Conservation (phyloP, 2,797 vertebrate species). For the Phrynocephalus forsythii region DNA sequence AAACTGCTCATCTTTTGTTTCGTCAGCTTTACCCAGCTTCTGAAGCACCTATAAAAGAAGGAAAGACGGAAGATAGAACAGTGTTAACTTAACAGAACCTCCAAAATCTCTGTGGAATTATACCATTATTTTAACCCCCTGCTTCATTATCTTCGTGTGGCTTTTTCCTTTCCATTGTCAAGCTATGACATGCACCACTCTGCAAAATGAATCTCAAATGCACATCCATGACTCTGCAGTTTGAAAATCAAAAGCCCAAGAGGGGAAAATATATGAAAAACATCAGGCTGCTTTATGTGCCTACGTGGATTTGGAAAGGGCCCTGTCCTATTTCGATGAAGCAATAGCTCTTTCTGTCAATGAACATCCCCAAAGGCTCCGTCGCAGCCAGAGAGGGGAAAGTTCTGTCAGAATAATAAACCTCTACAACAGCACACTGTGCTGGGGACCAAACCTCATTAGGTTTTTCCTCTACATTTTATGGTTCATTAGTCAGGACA, state of each 20-base stretch:
- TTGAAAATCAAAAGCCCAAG: slow-evolving; percentile 36
- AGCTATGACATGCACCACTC: fast-evolving
- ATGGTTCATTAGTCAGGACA: fast-evolving
- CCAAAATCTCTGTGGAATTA: slow-evolving; percentile 16
- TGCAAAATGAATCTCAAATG: not conserved
- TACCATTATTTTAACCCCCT: slow-evolving; percentile 1
- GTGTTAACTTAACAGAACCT: slow-evolving; percentile 23
- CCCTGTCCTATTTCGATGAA: slow-evolving; percentile 13
- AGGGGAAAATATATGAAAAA: not conserved
- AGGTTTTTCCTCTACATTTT: slow-evolving; percentile 29
- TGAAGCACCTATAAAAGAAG: slow-evolving; percentile 86
- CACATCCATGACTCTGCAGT: not conserved
- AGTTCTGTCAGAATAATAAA: not conserved
- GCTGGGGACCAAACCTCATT: not conserved
- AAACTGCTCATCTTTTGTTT: slow-evolving; percentile 98
- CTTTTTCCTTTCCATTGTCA: slow-evolving; percentile 32
- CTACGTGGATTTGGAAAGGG: not conserved
- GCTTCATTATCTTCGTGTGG: not conserved
- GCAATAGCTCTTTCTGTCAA: slow-evolving; percentile 29
- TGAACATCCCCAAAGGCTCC: not conserved
- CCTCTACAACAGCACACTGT: not conserved
- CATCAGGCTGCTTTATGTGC: not conserved
- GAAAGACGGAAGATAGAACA: slow-evolving; percentile 19
- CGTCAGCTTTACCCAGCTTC: slow-evolving; percentile 96
- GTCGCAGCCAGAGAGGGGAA: not conserved